Conservation (phyloP, 2,113 vertebrate species). For the Tetraodon nigroviridis region DNA sequence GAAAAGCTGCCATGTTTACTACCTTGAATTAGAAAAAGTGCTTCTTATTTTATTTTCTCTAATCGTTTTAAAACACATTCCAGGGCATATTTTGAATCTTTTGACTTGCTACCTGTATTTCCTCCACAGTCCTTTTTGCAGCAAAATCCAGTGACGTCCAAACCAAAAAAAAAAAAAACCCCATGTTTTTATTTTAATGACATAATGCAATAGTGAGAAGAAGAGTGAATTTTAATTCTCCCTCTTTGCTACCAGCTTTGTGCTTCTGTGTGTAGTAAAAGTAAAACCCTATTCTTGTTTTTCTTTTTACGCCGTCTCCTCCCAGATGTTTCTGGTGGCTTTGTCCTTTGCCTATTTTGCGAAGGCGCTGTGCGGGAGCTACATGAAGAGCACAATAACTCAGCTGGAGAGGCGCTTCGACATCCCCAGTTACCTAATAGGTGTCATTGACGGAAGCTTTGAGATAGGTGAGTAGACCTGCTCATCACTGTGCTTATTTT, state of each 20-base stretch:
- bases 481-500: slow-evolving; percentile 36
- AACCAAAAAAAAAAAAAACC: neutral
- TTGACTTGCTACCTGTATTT: no score
- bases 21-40: no score
- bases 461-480: slow-evolving; percentile 85
- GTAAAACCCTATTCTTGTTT: slow-evolving; percentile 8
- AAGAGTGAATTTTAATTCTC: neutral
- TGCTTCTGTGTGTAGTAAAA: slow-evolving; percentile 2
- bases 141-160: no score
- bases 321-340: slow-evolving; percentile 85
- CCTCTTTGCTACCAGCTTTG: neutral
- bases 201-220: no score
- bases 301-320: slow-evolving; percentile 22
- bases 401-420: slow-evolving; percentile 94
- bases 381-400: slow-evolving; percentile 94
- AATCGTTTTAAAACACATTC: no score
- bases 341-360: slow-evolving; percentile 92
- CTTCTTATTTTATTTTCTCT: no score
- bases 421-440: slow-evolving; percentile 89
- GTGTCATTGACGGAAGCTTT: slow-evolving; percentile 91
- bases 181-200: neutral
- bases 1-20: no score
- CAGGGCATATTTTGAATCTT: no score
- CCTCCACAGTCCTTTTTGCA: no score
- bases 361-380: slow-evolving; percentile 89